Evolutionary conservation across 2,797 vertebrate species (phyloP).

Genomic region (Tauraco hartlaubi): DNA sequence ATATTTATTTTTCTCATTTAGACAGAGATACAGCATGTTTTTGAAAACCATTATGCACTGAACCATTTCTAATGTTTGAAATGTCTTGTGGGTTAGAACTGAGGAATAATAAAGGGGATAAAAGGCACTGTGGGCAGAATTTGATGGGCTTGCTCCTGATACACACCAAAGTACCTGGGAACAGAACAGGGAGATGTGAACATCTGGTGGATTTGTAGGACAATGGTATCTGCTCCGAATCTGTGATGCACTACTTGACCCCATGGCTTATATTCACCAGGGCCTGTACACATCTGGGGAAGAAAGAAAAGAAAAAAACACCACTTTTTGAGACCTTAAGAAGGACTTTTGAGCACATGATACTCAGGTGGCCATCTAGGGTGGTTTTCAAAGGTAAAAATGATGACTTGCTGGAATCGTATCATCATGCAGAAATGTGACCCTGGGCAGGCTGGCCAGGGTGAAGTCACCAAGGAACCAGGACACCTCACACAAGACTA

Average conservation of each 20-base stretch:
- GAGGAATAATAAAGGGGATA: slow-evolving; percentile 40
- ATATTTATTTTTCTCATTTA: slow-evolving; percentile 78
- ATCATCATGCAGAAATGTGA: neutral
- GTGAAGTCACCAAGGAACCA: fast-evolving
- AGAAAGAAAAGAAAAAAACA: neutral
- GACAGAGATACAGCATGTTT: slow-evolving; percentile 61
- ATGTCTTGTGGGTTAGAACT: neutral
- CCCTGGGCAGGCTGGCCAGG: neutral
- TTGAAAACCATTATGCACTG: slow-evolving; percentile 64
- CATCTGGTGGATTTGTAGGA: neutral
- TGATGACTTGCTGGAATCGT: neutral
- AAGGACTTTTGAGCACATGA: neutral
- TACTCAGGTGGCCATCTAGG: neutral
- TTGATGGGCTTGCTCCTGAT: neutral
- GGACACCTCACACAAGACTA: neutral
- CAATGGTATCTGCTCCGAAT: neutral
- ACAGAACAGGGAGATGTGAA: neutral
- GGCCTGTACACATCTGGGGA: neutral
- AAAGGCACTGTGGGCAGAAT: neutral
- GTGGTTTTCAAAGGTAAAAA: neutral
- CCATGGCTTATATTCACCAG: fast-evolving
- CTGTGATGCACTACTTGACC: neutral
- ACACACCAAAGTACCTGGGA: neutral
- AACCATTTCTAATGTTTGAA: slow-evolving; percentile 43
- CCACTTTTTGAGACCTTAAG: neutral